phyloP scores from a whole-genome alignment of 2,888 invertebrate species.

The Coenonympha arcania region DNA sequence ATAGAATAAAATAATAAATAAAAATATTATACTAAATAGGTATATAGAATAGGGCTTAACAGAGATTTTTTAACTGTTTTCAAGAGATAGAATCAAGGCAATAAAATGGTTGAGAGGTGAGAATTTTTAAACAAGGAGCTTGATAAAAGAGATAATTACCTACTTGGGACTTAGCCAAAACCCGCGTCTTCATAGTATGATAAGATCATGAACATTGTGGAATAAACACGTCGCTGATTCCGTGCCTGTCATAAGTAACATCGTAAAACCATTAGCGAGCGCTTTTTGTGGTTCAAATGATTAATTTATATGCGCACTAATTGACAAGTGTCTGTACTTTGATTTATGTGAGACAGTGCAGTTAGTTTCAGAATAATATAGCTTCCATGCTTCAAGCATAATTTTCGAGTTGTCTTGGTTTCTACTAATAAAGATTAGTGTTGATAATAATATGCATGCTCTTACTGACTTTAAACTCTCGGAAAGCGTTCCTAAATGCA shows the following conservation, averaged over 20 bases:
- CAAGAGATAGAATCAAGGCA: not conserved
- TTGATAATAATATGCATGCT: no score
- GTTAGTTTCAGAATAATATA: constrained; percentile 13
- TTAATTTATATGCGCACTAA: constrained; percentile 28
- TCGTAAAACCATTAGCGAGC: constrained; percentile 46
- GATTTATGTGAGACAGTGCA: constrained; percentile 23
- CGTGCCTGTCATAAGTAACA: constrained; percentile 43
- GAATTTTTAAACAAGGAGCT: constrained; percentile 16
- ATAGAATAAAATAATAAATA: no score
- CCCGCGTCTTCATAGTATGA: constrained; percentile 45
- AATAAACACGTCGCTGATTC: constrained; percentile 49
- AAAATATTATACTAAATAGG: no score
- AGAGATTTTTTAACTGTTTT: not conserved
- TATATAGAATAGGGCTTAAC: no score
- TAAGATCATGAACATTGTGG: constrained; percentile 48
- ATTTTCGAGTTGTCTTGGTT: constrained; percentile 10
- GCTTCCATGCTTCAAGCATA: constrained; percentile 11
- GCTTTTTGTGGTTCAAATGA: constrained; percentile 28
- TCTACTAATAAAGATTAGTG: constrained; percentile 2
- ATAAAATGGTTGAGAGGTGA: not conserved
- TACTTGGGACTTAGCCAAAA: constrained; percentile 58
- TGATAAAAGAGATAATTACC: constrained; percentile 44
- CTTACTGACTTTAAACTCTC: not conserved
- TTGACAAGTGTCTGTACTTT: constrained; percentile 22
- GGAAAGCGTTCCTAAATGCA: not conserved